Conservation (phyloP, 2,888 invertebrate genomes). For the Cataglyphis livida region DNA sequence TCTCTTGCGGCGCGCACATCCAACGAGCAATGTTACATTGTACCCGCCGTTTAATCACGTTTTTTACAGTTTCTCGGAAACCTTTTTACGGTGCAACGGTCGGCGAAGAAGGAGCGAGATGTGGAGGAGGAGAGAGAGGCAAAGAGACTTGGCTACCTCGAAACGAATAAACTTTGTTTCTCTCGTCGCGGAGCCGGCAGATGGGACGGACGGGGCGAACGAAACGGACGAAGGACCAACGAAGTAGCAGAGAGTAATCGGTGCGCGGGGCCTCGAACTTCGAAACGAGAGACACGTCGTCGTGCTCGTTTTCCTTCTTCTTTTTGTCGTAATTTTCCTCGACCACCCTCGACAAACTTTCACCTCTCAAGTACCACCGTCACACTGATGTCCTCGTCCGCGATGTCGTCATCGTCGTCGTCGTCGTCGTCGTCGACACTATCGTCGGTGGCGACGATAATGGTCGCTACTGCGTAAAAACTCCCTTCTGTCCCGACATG, state of each 20-base stretch:
- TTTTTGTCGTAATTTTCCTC: constrained; percentile 68
- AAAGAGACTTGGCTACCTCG: constrained; percentile 13
- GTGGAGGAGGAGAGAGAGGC: not conserved
- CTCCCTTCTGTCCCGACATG: constrained; percentile 34
- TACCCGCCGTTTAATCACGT: constrained; percentile 72
- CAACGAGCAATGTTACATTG: constrained; percentile 62
- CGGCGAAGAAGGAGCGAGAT: not conserved
- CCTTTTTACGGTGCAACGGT: constrained; percentile 63
- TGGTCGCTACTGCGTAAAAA: constrained; percentile 46
- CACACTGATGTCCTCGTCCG: constrained; percentile 22
- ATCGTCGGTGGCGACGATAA: constrained; percentile 39
- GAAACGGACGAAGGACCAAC: constrained; percentile 21
- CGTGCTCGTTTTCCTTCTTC: constrained; percentile 33
- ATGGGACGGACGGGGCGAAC: not conserved
- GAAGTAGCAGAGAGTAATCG: constrained; percentile 69
- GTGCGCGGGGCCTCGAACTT: constrained; percentile 58
- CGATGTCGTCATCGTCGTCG: not conserved
- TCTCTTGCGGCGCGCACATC: constrained; percentile 48
- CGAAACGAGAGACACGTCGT: constrained; percentile 63
- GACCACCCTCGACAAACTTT: constrained; percentile 69
- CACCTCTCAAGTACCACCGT: constrained; percentile 53
- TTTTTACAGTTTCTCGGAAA: constrained; percentile 63
- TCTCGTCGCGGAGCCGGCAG: constrained; percentile 36
- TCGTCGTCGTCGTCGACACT: not conserved
- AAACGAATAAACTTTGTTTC: constrained; percentile 70